Evolutionary conservation across 23 tunicate species (phyloP).

Genomic region (Trididemnum clinides): DNA sequence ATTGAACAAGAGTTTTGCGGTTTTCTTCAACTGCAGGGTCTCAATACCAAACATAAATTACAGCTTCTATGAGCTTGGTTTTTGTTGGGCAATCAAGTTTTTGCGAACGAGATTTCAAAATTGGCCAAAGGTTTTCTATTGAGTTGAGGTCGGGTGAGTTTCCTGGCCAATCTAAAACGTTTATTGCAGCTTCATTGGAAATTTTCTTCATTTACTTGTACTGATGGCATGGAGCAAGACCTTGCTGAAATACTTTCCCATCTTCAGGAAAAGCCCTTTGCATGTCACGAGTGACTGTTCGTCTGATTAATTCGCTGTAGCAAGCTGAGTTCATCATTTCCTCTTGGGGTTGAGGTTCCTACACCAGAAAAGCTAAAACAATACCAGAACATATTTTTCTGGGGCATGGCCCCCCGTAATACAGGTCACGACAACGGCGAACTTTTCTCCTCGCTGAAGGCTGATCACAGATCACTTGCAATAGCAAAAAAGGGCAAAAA

Average conservation of each 20-base stretch:
- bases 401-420: too few species aligned
- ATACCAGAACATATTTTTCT: constrained; percentile 21
- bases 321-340: too few species aligned
- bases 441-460: too few species aligned
- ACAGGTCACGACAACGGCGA: too few species aligned
- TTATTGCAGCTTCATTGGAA: too few species aligned
- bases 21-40: constrained; percentile 19
- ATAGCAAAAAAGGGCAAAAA: too few species aligned
- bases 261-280: constrained; percentile 32
- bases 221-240: constrained; percentile 22
- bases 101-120: constrained; percentile 24
- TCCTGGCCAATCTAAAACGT: too few species aligned
- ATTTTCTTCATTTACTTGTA: constrained; percentile 19
- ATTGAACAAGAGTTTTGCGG: constrained; percentile 21
- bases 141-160: too few species aligned
- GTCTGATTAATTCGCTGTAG: too few species aligned
- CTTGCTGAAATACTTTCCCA: constrained; percentile 25
- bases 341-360: constrained; percentile 2
- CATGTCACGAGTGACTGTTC: constrained; percentile 10
- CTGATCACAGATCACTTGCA: too few species aligned
- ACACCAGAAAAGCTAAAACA: constrained; percentile 19
- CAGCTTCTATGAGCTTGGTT: constrained; percentile 23
- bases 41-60: constrained; percentile 15
- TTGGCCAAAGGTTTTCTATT: too few species aligned
- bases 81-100: constrained; percentile 26